Evolutionary conservation across 2,797 vertebrate species (phyloP), one percentile per base, ranked within the genome.

Genomic region (Diplodus sargus): DNA sequence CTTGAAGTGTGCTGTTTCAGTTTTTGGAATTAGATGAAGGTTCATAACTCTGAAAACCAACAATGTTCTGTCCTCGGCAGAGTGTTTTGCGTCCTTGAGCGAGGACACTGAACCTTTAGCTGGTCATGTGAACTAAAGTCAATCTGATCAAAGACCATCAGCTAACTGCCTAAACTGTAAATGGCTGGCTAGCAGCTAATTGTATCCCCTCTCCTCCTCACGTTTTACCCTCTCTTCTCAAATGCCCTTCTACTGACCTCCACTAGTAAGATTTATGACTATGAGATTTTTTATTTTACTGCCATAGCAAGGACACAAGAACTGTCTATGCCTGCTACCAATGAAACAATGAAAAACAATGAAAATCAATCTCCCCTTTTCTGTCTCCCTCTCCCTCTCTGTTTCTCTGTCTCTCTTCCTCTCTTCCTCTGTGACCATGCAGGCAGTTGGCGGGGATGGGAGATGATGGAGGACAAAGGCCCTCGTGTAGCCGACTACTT

Each of bases 401-500:
- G 3, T 64, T 14, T 42, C 23, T 76, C 52, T 23, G 3, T 57
- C 74, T 79, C 56, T 70, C 52, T 65, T 14, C 12, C n/a, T 71
- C 45, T 30, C 17, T 39, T 14, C 20, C 63, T 68, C 58, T 69
- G 60, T 70, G 6, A 4, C 14, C 4, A 1, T 71, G 48, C 75
- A 94, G 82, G 75, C 68, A 88, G 73, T 87, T 3, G 87, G 94
- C 64, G 95, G 95, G 94, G 88, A 96, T 97, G 96, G 96, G 96
- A 96, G 90, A 97, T 91, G 96, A 96, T 97, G 95, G 97, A 98
- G 95, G 97, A 99, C 94, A 97, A 97, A 93, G 97, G 97, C 71
- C 96, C 96, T 81, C 97, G 97, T 90, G 97, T 99, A 85, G 97
- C 97, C 28, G 97, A 99, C 94, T 99, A 99, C 94, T 98, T 99